A percentile compares a stretch with the other conserved stretches of the same genome.
These are phyloP conservation scores for Enteromius treurensis DNA, from an alignment of 2,797 vertebrate species.

Conservation along the genomic window DNA sequence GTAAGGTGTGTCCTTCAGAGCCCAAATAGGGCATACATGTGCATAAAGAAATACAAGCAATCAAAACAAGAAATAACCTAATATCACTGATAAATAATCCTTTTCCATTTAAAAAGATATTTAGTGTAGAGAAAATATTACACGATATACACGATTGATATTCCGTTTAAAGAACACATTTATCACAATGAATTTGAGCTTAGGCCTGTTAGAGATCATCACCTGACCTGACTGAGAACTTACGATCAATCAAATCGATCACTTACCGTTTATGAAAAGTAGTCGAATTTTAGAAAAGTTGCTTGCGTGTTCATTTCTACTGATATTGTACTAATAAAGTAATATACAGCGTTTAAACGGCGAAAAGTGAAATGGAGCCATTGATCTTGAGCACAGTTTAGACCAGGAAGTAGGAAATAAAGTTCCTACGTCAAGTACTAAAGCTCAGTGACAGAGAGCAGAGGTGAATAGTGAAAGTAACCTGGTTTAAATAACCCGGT, in stretches of 20 bases:
- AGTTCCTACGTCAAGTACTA: conserved; percentile 15
- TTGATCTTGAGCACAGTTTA: background rate
- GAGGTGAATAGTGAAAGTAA: background rate
- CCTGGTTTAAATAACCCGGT: background rate
- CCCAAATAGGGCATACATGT: background rate
- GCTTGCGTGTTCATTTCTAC: background rate
- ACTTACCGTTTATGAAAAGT: conserved; percentile 20
- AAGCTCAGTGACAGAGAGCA: background rate
- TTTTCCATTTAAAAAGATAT: background rate
- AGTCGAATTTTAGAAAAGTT: background rate
- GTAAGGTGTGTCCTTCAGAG: background rate
- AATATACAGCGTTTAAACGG: background rate
- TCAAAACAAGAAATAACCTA: background rate
- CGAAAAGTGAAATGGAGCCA: background rate
- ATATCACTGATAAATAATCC: background rate
- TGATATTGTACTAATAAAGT: too few species aligned
- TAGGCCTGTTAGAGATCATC: background rate
- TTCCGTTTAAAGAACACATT: background rate
- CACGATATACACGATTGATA: background rate
- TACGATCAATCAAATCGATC: background rate
- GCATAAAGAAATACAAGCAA: background rate
- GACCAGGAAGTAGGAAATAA: conserved; percentile 44
- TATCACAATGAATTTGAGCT: background rate
- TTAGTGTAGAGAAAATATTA: background rate
- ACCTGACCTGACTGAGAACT: background rate